These are phyloP conservation scores for Tigriopus californicus DNA, from an alignment of 2,888 invertebrate species.

Conservation along the genomic window DNA sequence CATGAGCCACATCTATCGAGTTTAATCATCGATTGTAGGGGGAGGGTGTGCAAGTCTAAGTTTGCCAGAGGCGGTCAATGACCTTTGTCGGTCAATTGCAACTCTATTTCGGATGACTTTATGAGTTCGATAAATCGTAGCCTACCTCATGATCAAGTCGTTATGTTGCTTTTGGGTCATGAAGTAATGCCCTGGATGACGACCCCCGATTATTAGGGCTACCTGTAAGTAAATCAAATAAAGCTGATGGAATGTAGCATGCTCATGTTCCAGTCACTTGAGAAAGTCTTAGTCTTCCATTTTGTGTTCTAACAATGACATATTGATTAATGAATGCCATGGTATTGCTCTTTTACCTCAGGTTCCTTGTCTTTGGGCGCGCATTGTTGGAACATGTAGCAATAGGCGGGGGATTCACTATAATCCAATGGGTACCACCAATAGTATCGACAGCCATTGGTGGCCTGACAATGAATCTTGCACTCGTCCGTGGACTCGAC, in stretches of 20 bases:
- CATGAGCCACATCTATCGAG: no score
- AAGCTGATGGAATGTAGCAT: background rate
- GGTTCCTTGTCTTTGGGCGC: constrained; percentile 11
- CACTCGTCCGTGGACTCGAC: constrained; percentile 1
- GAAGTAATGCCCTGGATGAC: constrained; percentile 15
- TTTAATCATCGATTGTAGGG: background rate
- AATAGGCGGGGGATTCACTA: constrained; percentile 3
- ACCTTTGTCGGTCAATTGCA: no score
- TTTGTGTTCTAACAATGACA: background rate
- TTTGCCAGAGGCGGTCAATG: no score
- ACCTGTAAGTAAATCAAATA: constrained; percentile 3
- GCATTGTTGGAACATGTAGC: constrained; percentile 14
- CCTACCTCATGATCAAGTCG: constrained; percentile 10
- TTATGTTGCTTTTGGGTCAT: constrained; percentile 7
- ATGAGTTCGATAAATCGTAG: no score
- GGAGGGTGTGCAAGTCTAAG: no score
- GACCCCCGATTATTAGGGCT: constrained; percentile 10
- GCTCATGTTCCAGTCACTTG: background rate
- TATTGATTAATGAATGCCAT: background rate
- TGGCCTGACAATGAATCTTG: constrained; percentile 2
- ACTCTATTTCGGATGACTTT: no score
- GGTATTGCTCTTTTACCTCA: background rate
- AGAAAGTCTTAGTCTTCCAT: background rate
- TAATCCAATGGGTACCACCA: constrained; percentile 13
- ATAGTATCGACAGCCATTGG: constrained; percentile 12